A percentile compares a stretch with the other conserved stretches of the same genome.
Conservation (phyloP, 1,140 invertebrate species). For the Oedothorax gibbosus region DNA sequence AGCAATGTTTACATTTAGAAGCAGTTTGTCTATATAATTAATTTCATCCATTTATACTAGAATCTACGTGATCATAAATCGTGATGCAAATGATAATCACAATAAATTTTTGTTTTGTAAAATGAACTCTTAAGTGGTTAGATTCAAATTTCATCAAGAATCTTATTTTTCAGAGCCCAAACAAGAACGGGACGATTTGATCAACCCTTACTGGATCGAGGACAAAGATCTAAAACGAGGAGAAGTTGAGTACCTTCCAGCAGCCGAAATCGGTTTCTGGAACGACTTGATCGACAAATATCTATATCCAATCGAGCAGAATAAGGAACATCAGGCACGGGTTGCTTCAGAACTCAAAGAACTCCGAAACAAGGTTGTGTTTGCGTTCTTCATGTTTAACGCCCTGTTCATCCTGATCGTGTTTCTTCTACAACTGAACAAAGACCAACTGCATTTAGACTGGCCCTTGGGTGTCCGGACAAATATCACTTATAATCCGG, state of each 20-base stretch:
- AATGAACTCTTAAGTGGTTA: no score
- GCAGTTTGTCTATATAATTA: neutral
- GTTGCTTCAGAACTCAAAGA: conserved; percentile 65
- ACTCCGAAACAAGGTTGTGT: conserved; percentile 65
- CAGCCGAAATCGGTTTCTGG: conserved; percentile 90
- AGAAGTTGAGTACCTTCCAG: conserved; percentile 85
- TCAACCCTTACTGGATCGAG: conserved; percentile 95
- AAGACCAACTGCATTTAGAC: conserved; percentile 66
- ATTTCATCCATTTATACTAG: neutral
- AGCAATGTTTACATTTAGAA: no score
- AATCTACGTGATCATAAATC: no score
- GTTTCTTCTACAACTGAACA: conserved; percentile 65
- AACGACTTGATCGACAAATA: conserved; percentile 81
- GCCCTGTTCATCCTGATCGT: conserved; percentile 65
- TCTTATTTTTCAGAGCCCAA: conserved; percentile 55
- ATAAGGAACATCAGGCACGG: conserved; percentile 64
- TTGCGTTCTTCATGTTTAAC: conserved; percentile 66
- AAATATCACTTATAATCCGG: conserved; percentile 64
- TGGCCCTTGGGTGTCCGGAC: conserved; percentile 65
- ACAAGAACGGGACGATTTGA: conserved; percentile 81
- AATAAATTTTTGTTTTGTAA: no score
- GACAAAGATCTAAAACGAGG: conserved; percentile 90
- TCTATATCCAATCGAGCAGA: conserved; percentile 64
- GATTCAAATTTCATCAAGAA: neutral
- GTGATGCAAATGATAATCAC: no score